A percentile compares a stretch with the other conserved stretches of the same genome.
phyloP scores from a whole-genome alignment of 2,113 vertebrate genomes.

The Balaeniceps rex region DNA sequence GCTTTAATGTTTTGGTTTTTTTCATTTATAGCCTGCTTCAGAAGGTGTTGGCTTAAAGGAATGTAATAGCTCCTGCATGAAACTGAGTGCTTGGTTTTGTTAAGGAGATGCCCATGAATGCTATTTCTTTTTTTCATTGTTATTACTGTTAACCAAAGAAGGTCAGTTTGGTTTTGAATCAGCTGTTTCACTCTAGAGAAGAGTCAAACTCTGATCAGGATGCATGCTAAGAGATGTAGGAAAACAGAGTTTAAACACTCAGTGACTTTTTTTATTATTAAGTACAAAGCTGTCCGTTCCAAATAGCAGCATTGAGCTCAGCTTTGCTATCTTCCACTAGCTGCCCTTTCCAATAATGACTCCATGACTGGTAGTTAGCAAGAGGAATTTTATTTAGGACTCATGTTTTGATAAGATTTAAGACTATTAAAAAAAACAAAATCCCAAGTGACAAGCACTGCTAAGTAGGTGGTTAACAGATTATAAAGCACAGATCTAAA shows the following conservation, averaged over 20 bases:
- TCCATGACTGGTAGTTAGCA: background rate
- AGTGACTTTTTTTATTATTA: background rate
- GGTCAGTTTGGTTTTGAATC: background rate
- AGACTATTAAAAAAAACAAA: background rate
- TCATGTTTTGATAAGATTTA: background rate
- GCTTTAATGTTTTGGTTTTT: background rate
- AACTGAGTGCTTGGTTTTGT: background rate
- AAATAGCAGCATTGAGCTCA: background rate
- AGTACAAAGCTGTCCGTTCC: background rate
- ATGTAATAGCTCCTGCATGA: background rate
- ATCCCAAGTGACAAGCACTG: background rate
- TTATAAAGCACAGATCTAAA: conserved; percentile 8
- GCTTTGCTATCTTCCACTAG: background rate
- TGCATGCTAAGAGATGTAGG: background rate
- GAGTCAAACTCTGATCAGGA: background rate
- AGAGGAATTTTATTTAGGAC: conserved; percentile 16
- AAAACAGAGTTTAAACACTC: background rate
- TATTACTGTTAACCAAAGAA: background rate
- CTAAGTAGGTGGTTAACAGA: conserved; percentile 2
- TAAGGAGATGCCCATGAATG: background rate
- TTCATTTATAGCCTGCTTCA: background rate
- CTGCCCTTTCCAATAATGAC: background rate
- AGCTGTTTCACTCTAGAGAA: background rate
- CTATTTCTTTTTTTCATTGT: background rate
- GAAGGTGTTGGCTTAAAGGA: background rate